Evolutionary conservation across 2,113 vertebrate genomes (phyloP), one percentile per base, ranked within the genome.

Genomic region (Leucosticte australis): DNA sequence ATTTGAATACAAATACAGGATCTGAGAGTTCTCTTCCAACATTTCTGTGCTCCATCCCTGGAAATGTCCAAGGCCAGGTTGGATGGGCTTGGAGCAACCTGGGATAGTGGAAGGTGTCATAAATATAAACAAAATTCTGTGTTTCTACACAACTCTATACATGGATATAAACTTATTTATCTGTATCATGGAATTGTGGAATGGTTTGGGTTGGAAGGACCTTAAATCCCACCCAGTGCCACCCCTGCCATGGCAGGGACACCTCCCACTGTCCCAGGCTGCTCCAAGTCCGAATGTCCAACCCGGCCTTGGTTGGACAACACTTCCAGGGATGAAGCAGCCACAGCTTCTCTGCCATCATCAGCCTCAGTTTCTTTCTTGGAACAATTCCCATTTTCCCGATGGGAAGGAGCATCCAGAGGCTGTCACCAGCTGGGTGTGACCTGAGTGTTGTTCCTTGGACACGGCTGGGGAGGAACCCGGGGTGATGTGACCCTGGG

Each of bases 401-500:
- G 11, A 44, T 2, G 37, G 1, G 7, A 14, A 18, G 60, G 37
- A 79, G 24, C 31, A 35, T 28, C 60, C 76, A 44, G 15, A 78
- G 15, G 55, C 24, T 10, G 26, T 27, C 23, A 42, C 23, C 52
- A 27, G 69, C 52, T n/a, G 70, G 18, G 13, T 7, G 18, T 9
- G 30, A 21, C 3, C 23, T 2, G 49, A 14, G 24, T 3, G 0
- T 3, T 7, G 2, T 44, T 53, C 60, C 76, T 15, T 19, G 60
- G 31, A 2, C 31, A 4, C 0, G 8, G 37, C 37, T 6, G 50
- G n/a, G 20, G 41, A 27, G n/a, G 41, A 56, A 39, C 6, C 21
- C 2, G 1, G 23, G 13, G 10, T 8, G 9, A 6, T 13, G 57
- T 0, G 8, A 26, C 3, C 44, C 22, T 0, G 0, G 17, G 9